Evolutionary conservation across 2,113 vertebrate genomes (phyloP), one percentile per base, ranked within the genome.

Genomic region (Oncorhynchus gorbuscha): DNA sequence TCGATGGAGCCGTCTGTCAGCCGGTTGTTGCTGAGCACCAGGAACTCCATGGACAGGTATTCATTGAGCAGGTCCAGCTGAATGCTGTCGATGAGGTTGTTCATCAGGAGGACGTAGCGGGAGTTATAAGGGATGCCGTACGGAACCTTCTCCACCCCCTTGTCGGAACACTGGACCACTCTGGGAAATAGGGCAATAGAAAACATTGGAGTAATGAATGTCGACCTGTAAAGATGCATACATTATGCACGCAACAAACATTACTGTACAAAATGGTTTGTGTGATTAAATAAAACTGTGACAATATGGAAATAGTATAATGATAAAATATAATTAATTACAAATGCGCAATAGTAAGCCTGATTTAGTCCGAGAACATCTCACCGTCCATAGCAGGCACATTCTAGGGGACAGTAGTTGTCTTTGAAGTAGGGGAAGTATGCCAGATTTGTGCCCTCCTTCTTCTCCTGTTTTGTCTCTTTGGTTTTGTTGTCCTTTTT

Each of bases 81-180:
- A 51, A 94, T 85, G 70, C 84, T 83, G 62, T 85, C 14, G 20
- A 90, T 90, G 62, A 14, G 83, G 76, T 93, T 94, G 77, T 91
- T 93, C 88, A 89, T 91, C 70, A 95, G 80, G 12, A 88, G 79
- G 77, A 94, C 69, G 79, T 89, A 93, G 18, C 87, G 91, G 69
- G 85, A 72, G 30, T 87, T 89, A 49, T 89, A 92, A 18, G 86
- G 89, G 61, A 93, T 93, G 69, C 90, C 88, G 20, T 93, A 89
- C 5, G 90, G 87, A 16, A 91, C 65, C 77, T 75, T 90, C 2
- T 86, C 83, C 6, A 92, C 58, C 0, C 67, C 77, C 91, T 93
- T 93, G 49, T 92, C 89, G 13, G 89, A 95, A 76, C 93, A 94
- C 67, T 90, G 93, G 77, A 93, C 84, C 73, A 91, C 78, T 86